Percentiles rank a stretch among this genome's conserved stretches.
These are phyloP conservation scores for Leptoteleia sp. DNA, from an alignment of 1,140 invertebrate genomes.

Conservation along the genomic window DNA sequence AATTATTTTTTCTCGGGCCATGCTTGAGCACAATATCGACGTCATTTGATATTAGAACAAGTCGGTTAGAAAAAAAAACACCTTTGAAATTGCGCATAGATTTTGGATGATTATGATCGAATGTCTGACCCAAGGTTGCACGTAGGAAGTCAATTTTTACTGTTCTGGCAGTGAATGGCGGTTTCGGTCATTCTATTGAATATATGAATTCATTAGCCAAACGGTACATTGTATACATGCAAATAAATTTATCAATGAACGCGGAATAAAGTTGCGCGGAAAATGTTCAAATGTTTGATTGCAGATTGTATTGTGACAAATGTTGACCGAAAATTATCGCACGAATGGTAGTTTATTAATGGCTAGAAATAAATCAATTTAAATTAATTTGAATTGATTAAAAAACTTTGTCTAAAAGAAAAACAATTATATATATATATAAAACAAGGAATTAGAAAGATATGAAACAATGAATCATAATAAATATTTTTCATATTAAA, in stretches of 20 bases:
- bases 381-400: no score
- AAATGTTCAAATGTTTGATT: no score
- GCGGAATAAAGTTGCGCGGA: no score
- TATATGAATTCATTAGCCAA: slow-evolving; percentile 1
- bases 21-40: background rate
- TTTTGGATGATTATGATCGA: background rate
- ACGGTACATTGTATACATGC: background rate
- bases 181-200: background rate
- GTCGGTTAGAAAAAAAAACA: slow-evolving; percentile 3
- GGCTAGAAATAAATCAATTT: no score
- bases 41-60: background rate
- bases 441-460: no score
- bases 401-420: no score
- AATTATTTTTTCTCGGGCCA: background rate
- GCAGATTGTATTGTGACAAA: no score
- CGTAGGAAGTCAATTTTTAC: slow-evolving; percentile 13
- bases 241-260: background rate
- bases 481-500: no score
- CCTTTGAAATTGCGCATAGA: slow-evolving; percentile 1
- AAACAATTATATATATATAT: no score
- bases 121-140: slow-evolving; percentile 1
- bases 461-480: no score
- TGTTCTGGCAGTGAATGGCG: background rate
- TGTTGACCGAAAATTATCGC: no score
- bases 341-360: no score